Evolutionary conservation across 2,797 vertebrate genomes (phyloP).

Genomic region (Enoplosus armatus): DNA sequence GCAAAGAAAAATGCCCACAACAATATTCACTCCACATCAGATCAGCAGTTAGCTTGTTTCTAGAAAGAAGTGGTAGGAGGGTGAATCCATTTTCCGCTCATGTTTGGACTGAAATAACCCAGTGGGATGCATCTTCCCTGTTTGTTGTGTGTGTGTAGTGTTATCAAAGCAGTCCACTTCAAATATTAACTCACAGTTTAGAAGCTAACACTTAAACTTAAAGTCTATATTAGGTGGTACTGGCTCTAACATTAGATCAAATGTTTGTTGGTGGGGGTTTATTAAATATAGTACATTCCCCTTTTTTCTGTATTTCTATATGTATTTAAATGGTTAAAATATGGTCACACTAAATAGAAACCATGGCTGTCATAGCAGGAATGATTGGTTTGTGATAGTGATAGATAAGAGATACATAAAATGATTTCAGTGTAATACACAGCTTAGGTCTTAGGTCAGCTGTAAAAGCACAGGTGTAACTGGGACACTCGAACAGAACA

Average conservation of each 20-base stretch:
- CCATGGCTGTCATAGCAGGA: neutral
- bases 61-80: slow-evolving; percentile 9
- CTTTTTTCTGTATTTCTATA: neutral
- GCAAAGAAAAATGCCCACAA: slow-evolving; percentile 40
- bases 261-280: neutral
- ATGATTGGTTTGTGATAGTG: no score
- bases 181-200: neutral
- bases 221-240: neutral
- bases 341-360: neutral
- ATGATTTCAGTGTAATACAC: no score
- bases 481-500: neutral
- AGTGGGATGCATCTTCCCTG: neutral
- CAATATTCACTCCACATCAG: slow-evolving; percentile 30
- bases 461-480: neutral
- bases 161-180: slow-evolving; percentile 7
- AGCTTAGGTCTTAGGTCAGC: no score
- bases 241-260: neutral
- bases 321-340: neutral
- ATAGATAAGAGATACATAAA: no score
- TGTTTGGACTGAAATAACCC: slow-evolving; percentile 30
- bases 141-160: slow-evolving; percentile 4
- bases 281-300: neutral
- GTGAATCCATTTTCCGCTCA: slow-evolving; percentile 12
- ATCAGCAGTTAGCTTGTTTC: slow-evolving; percentile 39
- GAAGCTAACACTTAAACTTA: neutral